These are phyloP conservation scores for Anguilla anguilla DNA, from an alignment of 2,797 vertebrate species.

Conservation along the genomic window DNA sequence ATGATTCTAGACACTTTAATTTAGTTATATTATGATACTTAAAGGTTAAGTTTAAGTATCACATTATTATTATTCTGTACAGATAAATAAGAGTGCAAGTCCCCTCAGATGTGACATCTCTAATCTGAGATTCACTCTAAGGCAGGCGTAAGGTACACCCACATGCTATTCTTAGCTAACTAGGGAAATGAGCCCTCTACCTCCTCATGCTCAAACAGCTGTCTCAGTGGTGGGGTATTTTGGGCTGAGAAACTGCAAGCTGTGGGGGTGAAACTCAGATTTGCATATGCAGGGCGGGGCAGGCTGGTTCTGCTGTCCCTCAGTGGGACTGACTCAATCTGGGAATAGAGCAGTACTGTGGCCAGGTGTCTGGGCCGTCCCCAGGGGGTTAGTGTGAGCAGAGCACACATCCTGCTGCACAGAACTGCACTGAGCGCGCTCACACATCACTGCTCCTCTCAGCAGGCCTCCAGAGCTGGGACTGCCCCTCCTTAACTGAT, in stretches of 20 bases:
- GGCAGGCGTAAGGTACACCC: too few relatives aligned
- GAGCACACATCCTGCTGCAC: conserved; percentile 1
- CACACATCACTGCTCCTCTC: neutral
- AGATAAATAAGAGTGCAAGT: too few relatives aligned
- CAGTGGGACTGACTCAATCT: conserved; percentile 19
- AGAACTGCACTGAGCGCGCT: neutral
- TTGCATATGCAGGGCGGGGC: neutral
- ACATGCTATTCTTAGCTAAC: too few relatives aligned
- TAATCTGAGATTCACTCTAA: too few relatives aligned
- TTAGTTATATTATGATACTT: too few relatives aligned
- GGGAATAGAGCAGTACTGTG: neutral
- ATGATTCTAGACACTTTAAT: too few relatives aligned
- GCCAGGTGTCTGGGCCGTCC: neutral
- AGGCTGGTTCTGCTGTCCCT: conserved; percentile 25
- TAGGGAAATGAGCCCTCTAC: neutral
- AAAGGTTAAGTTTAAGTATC: too few relatives aligned
- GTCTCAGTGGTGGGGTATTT: neutral
- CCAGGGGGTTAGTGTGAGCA: neutral
- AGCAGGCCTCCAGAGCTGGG: neutral
- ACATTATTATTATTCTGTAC: too few relatives aligned
- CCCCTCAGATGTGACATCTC: too few relatives aligned
- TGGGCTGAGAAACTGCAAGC: neutral
- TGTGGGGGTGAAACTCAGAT: neutral
- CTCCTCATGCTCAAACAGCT: neutral
- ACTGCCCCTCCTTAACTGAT: neutral